Conservation (phyloP, 2,797 vertebrate species). For the Pangasius sanitwongsei region DNA sequence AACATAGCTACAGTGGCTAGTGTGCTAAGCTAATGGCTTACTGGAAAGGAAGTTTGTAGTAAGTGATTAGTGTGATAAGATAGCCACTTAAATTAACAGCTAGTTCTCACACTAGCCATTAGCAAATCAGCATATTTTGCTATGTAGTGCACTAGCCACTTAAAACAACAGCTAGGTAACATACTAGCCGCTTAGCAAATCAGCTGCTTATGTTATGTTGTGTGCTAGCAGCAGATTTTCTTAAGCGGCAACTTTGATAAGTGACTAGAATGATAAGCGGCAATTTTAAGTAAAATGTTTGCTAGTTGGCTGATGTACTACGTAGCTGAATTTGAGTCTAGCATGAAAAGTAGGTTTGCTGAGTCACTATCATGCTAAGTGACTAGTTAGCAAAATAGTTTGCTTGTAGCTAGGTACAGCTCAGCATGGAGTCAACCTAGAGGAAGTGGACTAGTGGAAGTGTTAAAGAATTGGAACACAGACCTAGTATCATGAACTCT, state of each 20-base stretch:
- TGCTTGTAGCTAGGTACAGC: background rate
- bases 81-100: background rate
- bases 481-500: background rate
- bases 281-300: background rate
- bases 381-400: background rate
- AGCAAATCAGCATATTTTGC: background rate
- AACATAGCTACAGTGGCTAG: background rate
- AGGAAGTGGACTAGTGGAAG: background rate
- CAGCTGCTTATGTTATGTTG: background rate
- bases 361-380: background rate
- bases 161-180: background rate
- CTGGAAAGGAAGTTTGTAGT: background rate
- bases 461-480: background rate
- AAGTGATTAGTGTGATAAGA: background rate
- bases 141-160: background rate
- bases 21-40: background rate
- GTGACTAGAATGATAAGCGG: background rate
- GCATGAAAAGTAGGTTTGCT: background rate
- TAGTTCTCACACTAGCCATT: background rate
- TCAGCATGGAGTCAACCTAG: background rate
- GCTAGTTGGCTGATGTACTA: background rate
- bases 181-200: background rate
- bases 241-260: background rate
- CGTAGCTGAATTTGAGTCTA: background rate
- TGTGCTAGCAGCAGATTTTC: background rate